Base-by-base conservation (phyloP, 2,888 invertebrate species). In the Conops quadrifasciatus region DNA sequence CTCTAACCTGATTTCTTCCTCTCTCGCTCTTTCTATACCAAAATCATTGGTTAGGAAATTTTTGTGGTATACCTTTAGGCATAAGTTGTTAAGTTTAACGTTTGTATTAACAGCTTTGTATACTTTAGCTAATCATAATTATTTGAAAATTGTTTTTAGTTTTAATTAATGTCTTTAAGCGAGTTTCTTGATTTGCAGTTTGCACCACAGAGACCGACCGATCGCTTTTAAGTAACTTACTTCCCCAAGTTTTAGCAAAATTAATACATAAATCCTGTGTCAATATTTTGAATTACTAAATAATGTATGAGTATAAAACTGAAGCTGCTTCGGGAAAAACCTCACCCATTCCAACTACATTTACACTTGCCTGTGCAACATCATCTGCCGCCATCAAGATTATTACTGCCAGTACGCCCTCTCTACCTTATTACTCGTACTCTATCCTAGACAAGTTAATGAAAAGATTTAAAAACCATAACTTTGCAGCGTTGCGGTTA, bases 21-120 rank as follows among this genome's bases (percentile, higher is more conserved):
- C n/a, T n/a, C n/a, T n/a, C n/a, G n/a, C n/a, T n/a, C n/a, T n/a
- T n/a, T n/a, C n/a, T n/a, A n/a, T n/a, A n/a, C n/a, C n/a, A n/a
- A n/a, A n/a, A n/a, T n/a, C n/a, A n/a, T n/a, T n/a, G n/a, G n/a
- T n/a, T n/a, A n/a, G n/a, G n/a, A n/a, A n/a, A n/a, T n/a, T n/a
- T n/a, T n/a, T n/a, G n/a, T n/a, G n/a, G n/a, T n/a, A 4, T 36
- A 4, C 36, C 5, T 36, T 36, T 13, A 30, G 36, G 81, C 80
- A 83, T 83, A 83, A 83, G 83, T 82, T 83, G 82, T 80, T 83
- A 83, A 82, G 82, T 82, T 83, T 83, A 83, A 83, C 83, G 5
- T 36, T 36, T 36, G 9, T 36, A 36, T 36, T 36, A 36, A 36
- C 36, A 36, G 36, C 4, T 36, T n/a, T 36, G 36, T 36, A 36